A percentile compares a stretch with the other conserved stretches of the same genome.
Evolutionary conservation across 2,888 invertebrate species (phyloP).

Genomic region (Drosophila peninsularis): DNA sequence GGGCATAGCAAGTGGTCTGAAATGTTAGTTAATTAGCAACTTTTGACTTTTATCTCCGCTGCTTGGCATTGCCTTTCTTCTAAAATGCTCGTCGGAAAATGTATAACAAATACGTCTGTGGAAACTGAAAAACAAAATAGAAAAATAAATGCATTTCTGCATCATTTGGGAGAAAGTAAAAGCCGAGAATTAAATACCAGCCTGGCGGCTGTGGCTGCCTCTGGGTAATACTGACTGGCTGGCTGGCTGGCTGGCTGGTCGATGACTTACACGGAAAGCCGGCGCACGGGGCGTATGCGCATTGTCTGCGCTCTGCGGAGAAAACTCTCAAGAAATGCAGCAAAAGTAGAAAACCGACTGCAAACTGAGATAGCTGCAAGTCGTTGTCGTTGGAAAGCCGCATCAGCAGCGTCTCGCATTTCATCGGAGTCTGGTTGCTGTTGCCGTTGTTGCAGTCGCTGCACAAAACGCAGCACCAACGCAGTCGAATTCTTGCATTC

Average conservation of each 20-base stretch:
- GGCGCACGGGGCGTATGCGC: constrained; percentile 75
- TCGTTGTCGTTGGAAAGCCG: constrained; percentile 61
- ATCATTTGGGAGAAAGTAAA: constrained; percentile 81
- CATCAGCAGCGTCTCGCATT: constrained; percentile 58
- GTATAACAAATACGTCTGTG: constrained; percentile 54
- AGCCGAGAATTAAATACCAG: constrained; percentile 79
- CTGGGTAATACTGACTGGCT: constrained; percentile 23
- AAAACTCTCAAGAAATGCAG: constrained; percentile 67
- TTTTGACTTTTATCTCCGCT: constrained; percentile 57
- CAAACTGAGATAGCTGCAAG: constrained; percentile 40
- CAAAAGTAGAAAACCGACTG: constrained; percentile 58
- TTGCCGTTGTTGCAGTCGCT: constrained; percentile 24
- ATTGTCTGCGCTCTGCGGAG: constrained; percentile 59
- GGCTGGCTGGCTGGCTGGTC: constrained; percentile 51
- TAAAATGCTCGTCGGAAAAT: constrained; percentile 64
- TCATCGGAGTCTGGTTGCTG: constrained; percentile 53
- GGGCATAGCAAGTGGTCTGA: constrained; percentile 55
- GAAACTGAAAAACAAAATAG: constrained; percentile 47
- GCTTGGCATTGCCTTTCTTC: constrained; percentile 65
- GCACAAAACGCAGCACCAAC: constrained; percentile 46
- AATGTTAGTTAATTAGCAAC: constrained; percentile 71
- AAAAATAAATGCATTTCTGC: constrained; percentile 57
- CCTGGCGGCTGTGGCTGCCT: constrained; percentile 21
- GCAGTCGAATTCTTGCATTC: constrained; percentile 61
- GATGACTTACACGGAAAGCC: constrained; percentile 68